Percentiles rank a stretch among this genome's conserved stretches.
Evolutionary conservation across 2,113 vertebrate genomes (phyloP).

Genomic region (Amphiprion ocellaris): DNA sequence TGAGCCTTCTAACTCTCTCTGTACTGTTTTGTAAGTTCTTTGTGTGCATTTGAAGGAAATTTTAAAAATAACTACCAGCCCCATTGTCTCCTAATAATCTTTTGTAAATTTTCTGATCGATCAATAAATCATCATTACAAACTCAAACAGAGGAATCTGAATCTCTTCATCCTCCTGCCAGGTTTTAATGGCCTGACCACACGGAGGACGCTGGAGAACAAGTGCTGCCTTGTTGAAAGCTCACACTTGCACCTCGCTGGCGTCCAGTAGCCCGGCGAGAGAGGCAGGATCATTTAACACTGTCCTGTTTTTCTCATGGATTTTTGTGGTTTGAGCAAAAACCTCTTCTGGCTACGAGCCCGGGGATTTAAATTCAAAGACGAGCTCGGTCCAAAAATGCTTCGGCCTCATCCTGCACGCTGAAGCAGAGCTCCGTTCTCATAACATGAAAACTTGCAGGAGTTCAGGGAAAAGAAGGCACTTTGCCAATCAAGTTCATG

Average conservation of each 20-base stretch:
- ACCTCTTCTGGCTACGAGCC: slow-evolving; percentile 47
- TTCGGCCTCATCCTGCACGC: slow-evolving; percentile 16
- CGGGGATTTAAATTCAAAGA: slow-evolving; percentile 30
- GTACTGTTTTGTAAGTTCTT: too few relatives aligned
- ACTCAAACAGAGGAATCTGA: slow-evolving; percentile 43
- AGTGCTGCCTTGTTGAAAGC: slow-evolving; percentile 65
- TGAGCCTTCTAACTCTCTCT: background rate
- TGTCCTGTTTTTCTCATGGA: slow-evolving; percentile 65
- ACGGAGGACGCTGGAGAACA: slow-evolving; percentile 66
- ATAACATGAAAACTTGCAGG: background rate
- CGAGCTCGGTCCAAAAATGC: slow-evolving; percentile 32
- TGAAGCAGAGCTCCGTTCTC: background rate
- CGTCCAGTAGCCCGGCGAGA: slow-evolving; percentile 43
- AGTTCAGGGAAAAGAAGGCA: background rate
- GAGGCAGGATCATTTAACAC: slow-evolving; percentile 54
- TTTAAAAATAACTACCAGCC: slow-evolving; percentile 1
- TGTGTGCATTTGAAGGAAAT: background rate
- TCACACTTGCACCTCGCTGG: slow-evolving; percentile 55
- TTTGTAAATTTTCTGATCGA: slow-evolving; percentile 21
- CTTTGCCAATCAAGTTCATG: background rate
- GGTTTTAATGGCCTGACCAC: slow-evolving; percentile 55
- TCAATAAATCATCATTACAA: slow-evolving; percentile 53
- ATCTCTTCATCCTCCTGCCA: slow-evolving; percentile 46
- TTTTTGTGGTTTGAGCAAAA: slow-evolving; percentile 68
- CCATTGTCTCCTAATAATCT: slow-evolving; percentile 13